Percentiles rank a stretch among this genome's conserved stretches.
Conservation (phyloP, 1,140 invertebrate species). For the Aphelinus atriplicis region DNA sequence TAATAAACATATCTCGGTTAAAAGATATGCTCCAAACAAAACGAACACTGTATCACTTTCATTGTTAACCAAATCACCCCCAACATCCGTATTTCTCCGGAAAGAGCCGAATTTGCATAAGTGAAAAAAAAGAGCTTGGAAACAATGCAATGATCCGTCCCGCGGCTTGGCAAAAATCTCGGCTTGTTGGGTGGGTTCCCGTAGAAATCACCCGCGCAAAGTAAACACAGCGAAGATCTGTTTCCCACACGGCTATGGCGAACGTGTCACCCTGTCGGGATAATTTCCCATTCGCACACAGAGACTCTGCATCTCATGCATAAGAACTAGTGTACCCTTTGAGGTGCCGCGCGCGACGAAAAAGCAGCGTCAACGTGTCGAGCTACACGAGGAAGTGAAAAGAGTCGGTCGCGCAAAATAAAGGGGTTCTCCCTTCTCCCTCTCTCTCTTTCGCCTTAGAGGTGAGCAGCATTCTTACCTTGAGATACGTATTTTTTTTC, state of each 20-base stretch:
- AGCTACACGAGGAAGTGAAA: slow-evolving; percentile 20
- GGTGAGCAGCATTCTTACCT: slow-evolving; percentile 29
- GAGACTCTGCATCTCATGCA: slow-evolving; percentile 14
- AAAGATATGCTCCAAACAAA: too few species aligned
- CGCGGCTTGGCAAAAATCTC: not conserved
- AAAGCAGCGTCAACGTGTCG: not conserved
- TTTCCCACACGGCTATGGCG: not conserved
- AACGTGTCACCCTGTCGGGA: not conserved
- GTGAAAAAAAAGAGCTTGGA: not conserved
- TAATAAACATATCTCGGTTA: too few species aligned
- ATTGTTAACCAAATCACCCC: too few species aligned
- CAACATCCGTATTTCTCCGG: too few species aligned
- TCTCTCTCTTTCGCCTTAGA: not conserved
- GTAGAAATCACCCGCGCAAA: not conserved
- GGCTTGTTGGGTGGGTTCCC: not conserved
- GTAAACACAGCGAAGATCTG: not conserved
- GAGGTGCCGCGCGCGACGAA: not conserved
- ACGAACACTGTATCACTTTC: too few species aligned
- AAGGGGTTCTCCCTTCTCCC: not conserved
- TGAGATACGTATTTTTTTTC: not conserved
- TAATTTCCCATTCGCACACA: not conserved
- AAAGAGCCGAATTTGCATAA: too few species aligned
- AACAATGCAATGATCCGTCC: not conserved
- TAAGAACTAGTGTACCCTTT: slow-evolving; percentile 18
- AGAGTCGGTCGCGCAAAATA: not conserved